Evolutionary conservation across 2,797 vertebrate species (phyloP).

Genomic region (Champsocephalus gunnari): DNA sequence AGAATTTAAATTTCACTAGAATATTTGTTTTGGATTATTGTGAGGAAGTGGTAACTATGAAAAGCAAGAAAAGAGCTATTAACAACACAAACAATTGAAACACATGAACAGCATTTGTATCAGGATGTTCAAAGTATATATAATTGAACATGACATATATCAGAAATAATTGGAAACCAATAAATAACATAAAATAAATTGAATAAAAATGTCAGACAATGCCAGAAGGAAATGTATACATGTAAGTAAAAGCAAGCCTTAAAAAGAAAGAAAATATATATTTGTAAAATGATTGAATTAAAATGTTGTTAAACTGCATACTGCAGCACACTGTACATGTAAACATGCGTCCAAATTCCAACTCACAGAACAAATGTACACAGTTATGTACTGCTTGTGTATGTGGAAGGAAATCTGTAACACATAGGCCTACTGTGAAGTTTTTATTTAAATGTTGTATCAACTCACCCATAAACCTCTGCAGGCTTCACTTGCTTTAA

Average conservation of each 20-base stretch:
- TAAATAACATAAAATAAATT: no score
- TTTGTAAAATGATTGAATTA: no score
- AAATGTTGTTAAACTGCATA: not conserved
- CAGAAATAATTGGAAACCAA: not conserved
- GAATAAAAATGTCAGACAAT: not conserved
- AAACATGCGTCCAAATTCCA: not conserved
- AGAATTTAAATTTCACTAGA: not conserved
- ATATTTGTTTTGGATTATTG: no score
- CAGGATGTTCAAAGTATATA: no score
- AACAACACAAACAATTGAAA: not conserved
- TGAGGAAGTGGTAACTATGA: not conserved
- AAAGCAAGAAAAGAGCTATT: not conserved
- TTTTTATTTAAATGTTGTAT: constrained; percentile 23
- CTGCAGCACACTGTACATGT: not conserved
- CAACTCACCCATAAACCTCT: constrained; percentile 5
- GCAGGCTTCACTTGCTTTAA: constrained; percentile 23
- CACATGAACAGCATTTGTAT: not conserved
- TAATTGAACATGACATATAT: not conserved
- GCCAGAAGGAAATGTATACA: accelerated
- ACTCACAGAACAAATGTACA: not conserved
- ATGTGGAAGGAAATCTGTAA: constrained; percentile 7
- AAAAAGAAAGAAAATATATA: not conserved
- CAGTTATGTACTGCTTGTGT: not conserved
- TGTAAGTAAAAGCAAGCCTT: not conserved
- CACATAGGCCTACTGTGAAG: not conserved